Percentiles rank a stretch among this genome's conserved stretches.
These are phyloP conservation scores for Asobara japonica DNA, from an alignment of 1,140 invertebrate genomes.

Conservation along the genomic window DNA sequence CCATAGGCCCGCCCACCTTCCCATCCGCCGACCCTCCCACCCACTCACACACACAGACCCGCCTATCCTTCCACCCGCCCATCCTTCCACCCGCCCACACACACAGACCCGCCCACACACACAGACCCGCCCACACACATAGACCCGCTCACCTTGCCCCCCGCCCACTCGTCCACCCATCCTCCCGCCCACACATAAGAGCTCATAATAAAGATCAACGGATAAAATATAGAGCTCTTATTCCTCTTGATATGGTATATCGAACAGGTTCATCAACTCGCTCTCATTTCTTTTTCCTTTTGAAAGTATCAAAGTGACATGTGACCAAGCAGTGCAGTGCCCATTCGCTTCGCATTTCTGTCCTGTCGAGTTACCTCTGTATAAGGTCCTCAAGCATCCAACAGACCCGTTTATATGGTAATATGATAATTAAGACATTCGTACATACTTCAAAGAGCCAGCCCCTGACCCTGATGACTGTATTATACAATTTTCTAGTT, in stretches of 20 bases:
- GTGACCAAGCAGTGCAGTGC: conserved; percentile 3
- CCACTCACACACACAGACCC: too few relatives aligned
- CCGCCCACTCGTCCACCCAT: background rate
- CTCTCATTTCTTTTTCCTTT: conserved; percentile 19
- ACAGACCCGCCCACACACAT: too few relatives aligned
- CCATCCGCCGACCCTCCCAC: too few relatives aligned
- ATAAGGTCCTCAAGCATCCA: conserved; percentile 33
- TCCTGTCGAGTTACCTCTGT: conserved; percentile 32
- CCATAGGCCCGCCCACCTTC: too few relatives aligned
- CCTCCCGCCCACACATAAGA: too few relatives aligned
- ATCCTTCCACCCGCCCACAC: too few relatives aligned
- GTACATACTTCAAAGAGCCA: background rate
- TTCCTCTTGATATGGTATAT: conserved; percentile 37
- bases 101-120: too few relatives aligned
- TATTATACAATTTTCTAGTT: conserved; percentile 14
- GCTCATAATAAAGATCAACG: conserved; percentile 8
- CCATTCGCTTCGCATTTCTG: conserved; percentile 11
- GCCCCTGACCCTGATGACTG: background rate
- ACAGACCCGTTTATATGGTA: conserved; percentile 51
- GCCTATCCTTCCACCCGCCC: too few relatives aligned
- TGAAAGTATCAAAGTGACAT: background rate
- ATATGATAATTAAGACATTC: conserved; percentile 55
- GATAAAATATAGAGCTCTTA: conserved; percentile 40
- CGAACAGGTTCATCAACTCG: conserved; percentile 29
- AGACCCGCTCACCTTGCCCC: too few relatives aligned